Percentiles rank a stretch among this genome's conserved stretches.
Conservation (phyloP, 37 sponge, comb jelly and placozoan species). For the Agelas oroides region DNA sequence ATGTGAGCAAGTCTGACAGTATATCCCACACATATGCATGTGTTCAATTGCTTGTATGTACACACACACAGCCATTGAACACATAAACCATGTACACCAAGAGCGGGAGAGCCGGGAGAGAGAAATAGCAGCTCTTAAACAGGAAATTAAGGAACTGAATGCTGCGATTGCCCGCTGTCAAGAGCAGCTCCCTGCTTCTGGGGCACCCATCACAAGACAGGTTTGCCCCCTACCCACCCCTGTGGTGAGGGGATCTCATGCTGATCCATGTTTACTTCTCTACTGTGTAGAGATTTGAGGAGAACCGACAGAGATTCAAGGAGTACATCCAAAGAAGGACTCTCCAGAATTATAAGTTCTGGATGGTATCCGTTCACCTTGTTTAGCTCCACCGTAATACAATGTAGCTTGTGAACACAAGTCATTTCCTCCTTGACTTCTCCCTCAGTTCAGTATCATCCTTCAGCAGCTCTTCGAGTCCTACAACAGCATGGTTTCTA, state of each 20-base stretch:
- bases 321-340: slow-evolving; percentile 78
- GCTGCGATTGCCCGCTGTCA: slow-evolving; percentile 68
- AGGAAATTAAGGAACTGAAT: slow-evolving; percentile 68
- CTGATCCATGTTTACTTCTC: background rate
- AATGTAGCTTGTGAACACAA: too few species aligned
- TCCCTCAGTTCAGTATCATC: slow-evolving; percentile 81
- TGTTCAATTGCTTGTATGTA: background rate
- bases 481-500: slow-evolving; percentile 85
- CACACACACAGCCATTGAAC: slow-evolving; percentile 63
- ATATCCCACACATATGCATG: background rate
- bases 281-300: slow-evolving; percentile 68
- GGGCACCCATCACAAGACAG: slow-evolving; percentile 83
- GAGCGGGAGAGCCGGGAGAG: slow-evolving; percentile 63
- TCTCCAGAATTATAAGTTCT: slow-evolving; percentile 86
- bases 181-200: slow-evolving; percentile 86
- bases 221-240: slow-evolving; percentile 15
- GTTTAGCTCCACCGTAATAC: background rate
- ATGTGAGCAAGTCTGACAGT: slow-evolving; percentile 37
- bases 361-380: slow-evolving; percentile 81
- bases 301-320: slow-evolving; percentile 74
- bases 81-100: slow-evolving; percentile 55
- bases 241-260: too few species aligned
- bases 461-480: slow-evolving; percentile 84
- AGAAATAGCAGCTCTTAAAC: slow-evolving; percentile 48
- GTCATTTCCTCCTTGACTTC: background rate